Evolutionary conservation across 1,140 invertebrate species (phyloP), one percentile per base, ranked within the genome.

Genomic region (Mya arenaria): DNA sequence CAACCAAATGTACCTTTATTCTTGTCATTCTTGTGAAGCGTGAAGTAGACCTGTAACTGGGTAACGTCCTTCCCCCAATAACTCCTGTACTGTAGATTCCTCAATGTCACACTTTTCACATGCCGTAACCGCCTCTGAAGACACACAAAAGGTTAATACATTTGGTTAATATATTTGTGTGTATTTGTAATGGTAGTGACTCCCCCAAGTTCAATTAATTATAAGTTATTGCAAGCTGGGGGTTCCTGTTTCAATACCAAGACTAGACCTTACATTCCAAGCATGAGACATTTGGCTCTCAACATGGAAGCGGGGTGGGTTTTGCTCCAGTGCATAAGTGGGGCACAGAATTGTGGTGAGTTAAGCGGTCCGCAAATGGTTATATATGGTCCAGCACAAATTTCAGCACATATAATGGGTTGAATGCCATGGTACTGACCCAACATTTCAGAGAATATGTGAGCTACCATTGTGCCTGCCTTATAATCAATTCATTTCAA

Each of bases 91-190:
- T 83, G 84, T 56, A 90, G 68, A 72, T 90, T 90, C 39, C 88
- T 84, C 30, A 88, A 80, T 44, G 87, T 80, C 17, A 90, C 84
- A 77, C 85, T 87, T 25, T 83, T 72, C 34, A 90, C 69, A 78
- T 90, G 88, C n/a, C 89, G 80, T 23, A 90, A 37, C 15, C 89
- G 68, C 84, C 83, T 86, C 89, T 90, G 82, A 17, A 85, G 77
- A 39, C 55, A 83, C 41, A 66, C 32, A 69, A 58, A 73, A 25
- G 60, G 44, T 28, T 15, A 36, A 32, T 10, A 8, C 15, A 23
- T 36, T 30, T 32, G 10, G 5, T 13, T 15, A 13, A 23, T 13
- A 25, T 5, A 65, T 32, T 15, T 5, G 34, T 15, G 8, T 10
- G 25, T 32, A 15, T 32, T 30, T 23, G 13, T 13, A 36, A 30